phyloP scores from a whole-genome alignment of 2,888 invertebrate genomes.

The Drosophila subsilvestris region DNA sequence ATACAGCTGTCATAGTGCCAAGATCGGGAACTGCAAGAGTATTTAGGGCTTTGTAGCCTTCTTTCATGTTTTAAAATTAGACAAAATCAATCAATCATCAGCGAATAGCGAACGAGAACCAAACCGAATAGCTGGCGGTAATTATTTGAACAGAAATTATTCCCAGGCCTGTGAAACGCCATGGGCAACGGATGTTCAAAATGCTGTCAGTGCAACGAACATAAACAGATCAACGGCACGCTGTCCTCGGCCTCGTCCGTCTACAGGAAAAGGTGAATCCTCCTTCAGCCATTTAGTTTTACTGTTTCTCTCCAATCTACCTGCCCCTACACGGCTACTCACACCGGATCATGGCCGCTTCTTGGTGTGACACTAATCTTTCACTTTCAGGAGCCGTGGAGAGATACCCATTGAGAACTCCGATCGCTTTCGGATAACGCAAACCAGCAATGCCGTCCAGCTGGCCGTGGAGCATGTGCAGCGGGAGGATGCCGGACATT shows the following conservation, averaged over 20 bases:
- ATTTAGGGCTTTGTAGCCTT: neutral
- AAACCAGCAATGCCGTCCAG: constrained; percentile 87
- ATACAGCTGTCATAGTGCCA: neutral
- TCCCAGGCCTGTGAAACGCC: constrained; percentile 17
- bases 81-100: constrained; percentile 6
- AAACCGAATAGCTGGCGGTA: neutral
- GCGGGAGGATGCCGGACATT: constrained; percentile 90
- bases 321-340: neutral
- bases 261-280: constrained; percentile 83
- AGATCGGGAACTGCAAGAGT: neutral
- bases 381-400: constrained; percentile 85
- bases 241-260: constrained; percentile 83
- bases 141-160: constrained; percentile 1
- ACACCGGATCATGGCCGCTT: neutral
- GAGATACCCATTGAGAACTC: constrained; percentile 87
- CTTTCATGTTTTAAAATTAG: neutral
- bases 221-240: constrained; percentile 81
- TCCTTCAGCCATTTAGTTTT: neutral
- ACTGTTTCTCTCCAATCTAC: neutral
- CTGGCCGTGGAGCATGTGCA: constrained; percentile 90
- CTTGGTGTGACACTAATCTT: neutral
- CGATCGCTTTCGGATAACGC: constrained; percentile 87
- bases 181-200: constrained; percentile 85
- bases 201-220: constrained; percentile 83
- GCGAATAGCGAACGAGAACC: neutral